Percentiles rank a stretch among this genome's conserved stretches.
Conservation (phyloP, 2,888 invertebrate species). For the Agrochola litura region DNA sequence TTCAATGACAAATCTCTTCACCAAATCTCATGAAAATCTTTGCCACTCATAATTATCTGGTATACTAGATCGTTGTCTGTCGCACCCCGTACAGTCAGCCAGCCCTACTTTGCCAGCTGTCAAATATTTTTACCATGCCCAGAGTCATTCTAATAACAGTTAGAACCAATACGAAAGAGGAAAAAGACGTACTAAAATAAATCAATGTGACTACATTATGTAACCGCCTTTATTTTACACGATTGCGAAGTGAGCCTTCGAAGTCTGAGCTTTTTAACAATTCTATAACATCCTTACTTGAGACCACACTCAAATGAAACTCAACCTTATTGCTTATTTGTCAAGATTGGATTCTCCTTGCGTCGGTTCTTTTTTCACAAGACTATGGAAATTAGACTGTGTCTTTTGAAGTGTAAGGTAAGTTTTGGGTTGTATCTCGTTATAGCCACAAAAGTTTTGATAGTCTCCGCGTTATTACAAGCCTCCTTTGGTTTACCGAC, state of each 20-base stretch:
- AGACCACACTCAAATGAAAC: conserved; percentile 16
- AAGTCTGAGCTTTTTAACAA: conserved; percentile 70
- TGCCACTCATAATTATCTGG: background rate
- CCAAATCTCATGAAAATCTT: background rate
- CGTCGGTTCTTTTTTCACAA: rapidly evolving
- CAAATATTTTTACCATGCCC: background rate
- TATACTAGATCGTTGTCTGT: too few species aligned
- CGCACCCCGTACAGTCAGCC: too few species aligned
- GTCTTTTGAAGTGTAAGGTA: rapidly evolving
- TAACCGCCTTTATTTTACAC: conserved; percentile 66
- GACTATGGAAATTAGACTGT: conserved; percentile 4
- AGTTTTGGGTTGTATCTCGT: conserved; percentile 1
- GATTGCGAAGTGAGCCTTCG: conserved; percentile 76
- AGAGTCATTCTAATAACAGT: background rate
- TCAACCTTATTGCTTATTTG: rapidly evolving
- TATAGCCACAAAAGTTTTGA: conserved; percentile 49
- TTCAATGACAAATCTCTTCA: background rate
- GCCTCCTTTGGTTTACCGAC: conserved; percentile 59
- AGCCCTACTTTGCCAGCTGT: too few species aligned
- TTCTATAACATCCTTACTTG: conserved; percentile 57
- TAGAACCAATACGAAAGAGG: background rate
- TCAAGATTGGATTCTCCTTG: background rate
- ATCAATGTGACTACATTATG: conserved; percentile 56
- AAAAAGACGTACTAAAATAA: conserved; percentile 10
- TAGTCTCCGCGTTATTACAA: conserved; percentile 55